These are phyloP conservation scores for Podarcis muralis DNA, from an alignment of 2,113 vertebrate species.

Conservation along the genomic window DNA sequence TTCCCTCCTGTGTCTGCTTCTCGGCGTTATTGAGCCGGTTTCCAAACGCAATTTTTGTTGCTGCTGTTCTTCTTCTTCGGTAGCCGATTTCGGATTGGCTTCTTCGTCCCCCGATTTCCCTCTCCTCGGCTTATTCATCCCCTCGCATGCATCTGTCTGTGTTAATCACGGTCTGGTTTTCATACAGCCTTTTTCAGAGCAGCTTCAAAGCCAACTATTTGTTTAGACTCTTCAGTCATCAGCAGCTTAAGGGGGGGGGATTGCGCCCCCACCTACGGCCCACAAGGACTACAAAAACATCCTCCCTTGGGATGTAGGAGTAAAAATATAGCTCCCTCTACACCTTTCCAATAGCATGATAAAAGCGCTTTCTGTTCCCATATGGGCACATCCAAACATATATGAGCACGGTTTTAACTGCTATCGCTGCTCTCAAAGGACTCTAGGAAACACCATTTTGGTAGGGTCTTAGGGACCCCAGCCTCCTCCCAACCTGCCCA, in stretches of 20 bases:
- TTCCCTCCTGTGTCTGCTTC: constrained; percentile 61
- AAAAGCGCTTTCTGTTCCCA: background rate
- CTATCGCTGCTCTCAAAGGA: background rate
- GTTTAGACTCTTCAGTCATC: constrained; percentile 51
- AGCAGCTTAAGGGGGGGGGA: constrained; percentile 43
- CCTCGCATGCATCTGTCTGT: constrained; percentile 22
- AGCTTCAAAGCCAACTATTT: constrained; percentile 50
- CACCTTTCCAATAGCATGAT: background rate
- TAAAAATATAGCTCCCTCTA: constrained; percentile 55
- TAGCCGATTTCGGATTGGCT: constrained; percentile 52
- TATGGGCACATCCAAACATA: background rate
- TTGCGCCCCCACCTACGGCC: constrained; percentile 41
- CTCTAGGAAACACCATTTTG: background rate
- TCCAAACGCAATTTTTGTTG: constrained; percentile 35
- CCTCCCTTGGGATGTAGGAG: constrained; percentile 49
- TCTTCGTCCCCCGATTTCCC: constrained; percentile 44
- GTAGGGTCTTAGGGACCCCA: too few relatives aligned
- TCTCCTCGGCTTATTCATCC: constrained; percentile 34
- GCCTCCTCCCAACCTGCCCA: background rate
- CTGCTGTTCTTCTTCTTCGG: constrained; percentile 44
- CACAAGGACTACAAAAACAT: constrained; percentile 42
- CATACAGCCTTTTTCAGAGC: background rate
- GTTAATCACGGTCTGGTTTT: constrained; percentile 53
- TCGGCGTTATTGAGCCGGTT: constrained; percentile 59
- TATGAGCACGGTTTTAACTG: background rate